Percentiles rank a stretch among this genome's conserved stretches.
These are phyloP conservation scores for Pogonomyrmex californicus DNA, from an alignment of 1,140 invertebrate genomes.

Conservation along the genomic window DNA sequence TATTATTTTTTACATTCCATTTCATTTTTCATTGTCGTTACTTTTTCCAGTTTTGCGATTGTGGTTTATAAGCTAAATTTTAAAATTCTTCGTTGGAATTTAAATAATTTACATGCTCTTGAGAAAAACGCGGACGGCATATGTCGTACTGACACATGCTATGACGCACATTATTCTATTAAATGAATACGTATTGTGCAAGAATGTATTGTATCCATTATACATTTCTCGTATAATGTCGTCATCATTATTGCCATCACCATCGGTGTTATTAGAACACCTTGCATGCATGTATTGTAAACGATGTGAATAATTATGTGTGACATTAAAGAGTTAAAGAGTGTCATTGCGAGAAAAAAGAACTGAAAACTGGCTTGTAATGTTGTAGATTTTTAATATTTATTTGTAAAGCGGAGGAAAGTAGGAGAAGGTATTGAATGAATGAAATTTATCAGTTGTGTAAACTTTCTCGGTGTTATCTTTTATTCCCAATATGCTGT, in stretches of 20 bases:
- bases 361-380: too few species aligned
- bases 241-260: constrained; percentile 44
- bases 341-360: not conserved
- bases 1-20: not conserved
- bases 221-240: constrained; percentile 34
- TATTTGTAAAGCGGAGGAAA: not conserved
- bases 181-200: constrained; percentile 20
- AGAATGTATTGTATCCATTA: constrained; percentile 25
- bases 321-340: not conserved
- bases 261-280: not conserved
- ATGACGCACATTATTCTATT: constrained; percentile 17
- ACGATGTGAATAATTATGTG: not conserved
- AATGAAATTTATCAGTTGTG: constrained; percentile 1
- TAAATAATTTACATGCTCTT: constrained; percentile 10
- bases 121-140: not conserved
- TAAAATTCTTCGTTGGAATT: not conserved
- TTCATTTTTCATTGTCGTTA: not conserved
- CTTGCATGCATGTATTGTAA: not conserved
- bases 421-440: not conserved
- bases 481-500: constrained; percentile 26
- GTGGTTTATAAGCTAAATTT: not conserved
- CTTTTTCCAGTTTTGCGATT: not conserved
- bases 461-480: not conserved
- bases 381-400: not conserved
- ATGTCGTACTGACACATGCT: not conserved